Evolutionary conservation across 2,797 vertebrate genomes (phyloP).

Genomic region (Crenichthys baileyi): DNA sequence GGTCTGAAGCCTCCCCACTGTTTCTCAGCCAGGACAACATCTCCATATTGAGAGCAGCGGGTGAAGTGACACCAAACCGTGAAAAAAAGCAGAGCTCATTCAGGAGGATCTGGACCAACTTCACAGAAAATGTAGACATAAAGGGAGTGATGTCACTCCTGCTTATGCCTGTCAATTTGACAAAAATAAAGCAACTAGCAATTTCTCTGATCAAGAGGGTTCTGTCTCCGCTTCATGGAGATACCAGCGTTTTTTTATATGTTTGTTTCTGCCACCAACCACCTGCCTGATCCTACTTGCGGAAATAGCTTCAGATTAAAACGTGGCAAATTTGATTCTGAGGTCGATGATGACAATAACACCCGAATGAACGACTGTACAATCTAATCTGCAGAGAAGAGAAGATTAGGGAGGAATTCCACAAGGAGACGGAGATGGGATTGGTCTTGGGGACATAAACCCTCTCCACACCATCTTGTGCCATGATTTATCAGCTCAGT

Average conservation of each 20-base stretch:
- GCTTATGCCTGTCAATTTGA: conserved; percentile 51
- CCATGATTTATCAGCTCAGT: conserved; percentile 66
- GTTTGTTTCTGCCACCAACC: conserved; percentile 33
- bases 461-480: conserved; percentile 66
- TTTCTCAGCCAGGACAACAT: conserved; percentile 71
- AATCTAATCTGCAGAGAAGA: conserved; percentile 76
- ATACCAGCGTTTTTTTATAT: conserved; percentile 11
- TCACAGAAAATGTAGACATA: conserved; percentile 54
- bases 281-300: conserved; percentile 59
- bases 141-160: conserved; percentile 63
- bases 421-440: conserved; percentile 75
- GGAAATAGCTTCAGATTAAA: conserved; percentile 73
- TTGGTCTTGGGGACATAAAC: conserved; percentile 67
- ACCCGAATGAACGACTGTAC: conserved; percentile 63
- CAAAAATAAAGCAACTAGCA: conserved; percentile 28
- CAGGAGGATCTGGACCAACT: conserved; percentile 67
- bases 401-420: conserved; percentile 80
- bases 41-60: conserved; percentile 43
- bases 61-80: conserved; percentile 53
- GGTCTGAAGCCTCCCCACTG: conserved; percentile 73
- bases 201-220: neutral
- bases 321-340: conserved; percentile 60
- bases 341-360: conserved; percentile 63
- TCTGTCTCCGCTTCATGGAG: neutral
- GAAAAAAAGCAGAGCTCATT: conserved; percentile 59